phyloP scores from a whole-genome alignment of 2,797 vertebrate genomes.

The Phoeniculus purpureus region DNA sequence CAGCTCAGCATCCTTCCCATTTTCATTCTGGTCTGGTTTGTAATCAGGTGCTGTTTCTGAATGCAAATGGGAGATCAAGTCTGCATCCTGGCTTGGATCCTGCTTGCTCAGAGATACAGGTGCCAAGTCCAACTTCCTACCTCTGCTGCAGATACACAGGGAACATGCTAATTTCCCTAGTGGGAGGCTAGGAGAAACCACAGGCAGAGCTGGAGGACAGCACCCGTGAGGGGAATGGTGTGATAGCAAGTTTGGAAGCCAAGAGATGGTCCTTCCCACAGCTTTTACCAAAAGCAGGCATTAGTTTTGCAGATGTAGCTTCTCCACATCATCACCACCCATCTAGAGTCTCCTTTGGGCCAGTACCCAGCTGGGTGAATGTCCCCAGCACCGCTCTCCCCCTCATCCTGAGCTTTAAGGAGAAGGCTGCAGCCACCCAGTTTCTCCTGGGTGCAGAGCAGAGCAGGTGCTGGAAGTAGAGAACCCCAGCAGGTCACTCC shows the following conservation, averaged over 20 bases:
- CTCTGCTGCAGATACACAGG: not conserved
- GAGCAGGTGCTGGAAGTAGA: not conserved
- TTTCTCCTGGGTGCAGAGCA: not conserved
- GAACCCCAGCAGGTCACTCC: not conserved
- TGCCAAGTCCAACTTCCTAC: slow-evolving; percentile 30
- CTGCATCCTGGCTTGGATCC: not conserved
- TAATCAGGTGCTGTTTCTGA: not conserved
- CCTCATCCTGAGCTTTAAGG: not conserved
- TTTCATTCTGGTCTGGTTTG: slow-evolving; percentile 17
- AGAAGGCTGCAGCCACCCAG: not conserved
- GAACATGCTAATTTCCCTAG: not conserved
- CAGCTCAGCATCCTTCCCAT: slow-evolving; percentile 1
- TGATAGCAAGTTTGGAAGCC: not conserved
- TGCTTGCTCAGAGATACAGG: slow-evolving; percentile 12
- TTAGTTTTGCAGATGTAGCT: slow-evolving; percentile 1
- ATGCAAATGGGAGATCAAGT: not conserved
- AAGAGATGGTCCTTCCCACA: not conserved
- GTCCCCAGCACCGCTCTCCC: not conserved
- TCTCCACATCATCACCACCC: not conserved
- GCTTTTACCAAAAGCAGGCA: not conserved
- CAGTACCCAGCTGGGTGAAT: not conserved
- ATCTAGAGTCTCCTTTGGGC: not conserved
- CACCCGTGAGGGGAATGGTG: not conserved
- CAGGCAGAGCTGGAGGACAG: not conserved
- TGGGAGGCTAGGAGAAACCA: not conserved